A percentile compares a stretch with the other conserved stretches of the same genome.
Conservation (phyloP, 2,888 invertebrate genomes). For the Galeruca laticollis region DNA sequence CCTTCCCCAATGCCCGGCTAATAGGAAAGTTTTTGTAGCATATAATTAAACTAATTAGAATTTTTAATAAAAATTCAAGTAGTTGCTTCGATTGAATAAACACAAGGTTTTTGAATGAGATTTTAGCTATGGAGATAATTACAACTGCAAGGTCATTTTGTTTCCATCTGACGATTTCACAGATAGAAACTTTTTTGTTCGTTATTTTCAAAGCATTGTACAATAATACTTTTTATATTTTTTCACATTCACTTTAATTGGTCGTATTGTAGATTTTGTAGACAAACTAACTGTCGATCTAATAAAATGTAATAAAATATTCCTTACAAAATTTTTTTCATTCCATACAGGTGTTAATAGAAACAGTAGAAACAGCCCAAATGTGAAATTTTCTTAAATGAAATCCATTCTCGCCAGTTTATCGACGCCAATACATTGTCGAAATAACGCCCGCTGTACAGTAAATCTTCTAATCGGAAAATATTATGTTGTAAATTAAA, state of each 20-base stretch:
- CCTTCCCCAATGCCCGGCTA: constrained; percentile 5
- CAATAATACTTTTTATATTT: constrained; percentile 1
- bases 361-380: too few relatives aligned
- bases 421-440: too few relatives aligned
- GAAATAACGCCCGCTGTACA: too few relatives aligned
- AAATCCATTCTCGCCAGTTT: too few relatives aligned
- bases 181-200: constrained; percentile 30
- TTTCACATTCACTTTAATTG: constrained; percentile 25
- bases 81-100: constrained; percentile 37
- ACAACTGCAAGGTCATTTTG: constrained; percentile 29
- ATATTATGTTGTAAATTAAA: too few relatives aligned
- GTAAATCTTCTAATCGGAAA: too few relatives aligned
- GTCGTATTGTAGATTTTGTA: neutral
- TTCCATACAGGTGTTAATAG: too few relatives aligned
- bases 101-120: constrained; percentile 36
- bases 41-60: constrained; percentile 35
- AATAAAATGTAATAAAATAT: too few relatives aligned
- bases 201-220: neutral
- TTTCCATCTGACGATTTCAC: constrained; percentile 36
- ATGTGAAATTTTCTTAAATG: too few relatives aligned
- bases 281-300: too few relatives aligned
- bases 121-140: constrained; percentile 34
- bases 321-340: too few relatives aligned
- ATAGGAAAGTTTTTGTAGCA: constrained; percentile 31
- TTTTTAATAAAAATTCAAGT: constrained; percentile 37